Evolutionary conservation across 2,113 vertebrate species (phyloP), one percentile per base, ranked within the genome.

Genomic region (Semnornis frantzii): DNA sequence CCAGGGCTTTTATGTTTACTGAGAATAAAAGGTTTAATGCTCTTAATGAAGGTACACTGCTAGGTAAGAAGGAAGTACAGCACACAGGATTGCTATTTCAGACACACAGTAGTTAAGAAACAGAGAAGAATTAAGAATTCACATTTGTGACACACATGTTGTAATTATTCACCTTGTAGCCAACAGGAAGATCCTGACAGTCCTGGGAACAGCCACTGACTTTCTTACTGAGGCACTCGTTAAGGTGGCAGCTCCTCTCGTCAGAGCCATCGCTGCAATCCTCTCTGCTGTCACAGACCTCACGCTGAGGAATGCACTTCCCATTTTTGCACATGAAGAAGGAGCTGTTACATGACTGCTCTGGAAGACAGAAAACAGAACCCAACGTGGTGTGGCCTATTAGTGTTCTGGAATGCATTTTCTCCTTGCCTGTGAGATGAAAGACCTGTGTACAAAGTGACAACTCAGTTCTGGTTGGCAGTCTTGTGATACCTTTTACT

Each of bases 301-400:
- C 95, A 11, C 97, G 97, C 66, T 98, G 97, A 63, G 98, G 97
- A 90, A 99, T 98, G 96, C 99, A 99, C 93, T 98, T 99, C 39
- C 99, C 99, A 94, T 99, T 99, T 98, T 98, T 98, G 95, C 99
- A 99, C 98, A 99, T 98, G 98, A 99, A 99, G 98, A 99, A 99
- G 93, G 99, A 99, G 95, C 98, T 98, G 81, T 99, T 99, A 98
- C 99, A 99, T 97, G 99, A 97, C 97, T 99, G 99, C 98, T 99
- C 99, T 99, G 98, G 85, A 98, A 98, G 95, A 87, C 87, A 93
- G 92, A 85, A 95, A 95, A 94, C 78, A 88, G 87, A 94, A 97
- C 33, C 95, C 76, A 91, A 80, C 89, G 78, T 91, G 48, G 90
- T 77, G 76, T 91, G 48, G 91, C 74, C 70, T 68, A 48, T 63